A percentile compares a stretch with the other conserved stretches of the same genome.
Evolutionary conservation across 2,113 vertebrate genomes (phyloP).

Genomic region (Leiothrix lutea): DNA sequence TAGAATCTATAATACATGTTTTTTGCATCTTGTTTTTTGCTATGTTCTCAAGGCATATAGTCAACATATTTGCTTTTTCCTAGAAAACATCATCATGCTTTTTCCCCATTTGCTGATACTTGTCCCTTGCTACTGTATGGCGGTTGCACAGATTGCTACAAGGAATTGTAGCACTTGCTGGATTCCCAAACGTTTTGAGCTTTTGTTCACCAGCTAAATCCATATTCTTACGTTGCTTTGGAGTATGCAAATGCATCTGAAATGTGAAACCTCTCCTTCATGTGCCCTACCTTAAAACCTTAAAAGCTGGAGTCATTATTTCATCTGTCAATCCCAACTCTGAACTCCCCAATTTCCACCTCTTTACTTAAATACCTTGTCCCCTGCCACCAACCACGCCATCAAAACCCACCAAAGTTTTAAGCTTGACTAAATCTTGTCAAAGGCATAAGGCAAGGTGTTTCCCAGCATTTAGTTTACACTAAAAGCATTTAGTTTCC

Average conservation of each 20-base stretch:
- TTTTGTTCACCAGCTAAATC: neutral
- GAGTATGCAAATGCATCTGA: neutral
- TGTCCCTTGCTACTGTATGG: neutral
- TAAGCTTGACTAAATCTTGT: neutral
- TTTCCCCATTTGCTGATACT: neutral
- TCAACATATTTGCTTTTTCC: neutral
- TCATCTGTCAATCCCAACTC: neutral
- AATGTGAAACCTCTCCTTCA: neutral
- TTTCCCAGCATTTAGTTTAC: no score
- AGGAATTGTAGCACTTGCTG: neutral
- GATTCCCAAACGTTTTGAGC: neutral
- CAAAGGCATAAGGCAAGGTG: neutral
- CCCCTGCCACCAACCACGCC: accelerated
- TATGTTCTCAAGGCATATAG: neutral
- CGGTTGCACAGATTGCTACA: neutral
- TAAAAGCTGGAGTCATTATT: neutral
- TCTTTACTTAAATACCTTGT: neutral
- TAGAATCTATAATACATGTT: neutral
- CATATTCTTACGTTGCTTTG: neutral
- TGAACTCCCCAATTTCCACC: neutral
- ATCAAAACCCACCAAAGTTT: neutral
- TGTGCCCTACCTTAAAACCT: neutral
- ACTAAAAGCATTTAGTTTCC: no score
- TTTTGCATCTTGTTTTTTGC: neutral
- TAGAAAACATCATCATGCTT: neutral